Evolutionary conservation across 2,888 invertebrate genomes (phyloP).

Genomic region (Lithophane socia): DNA sequence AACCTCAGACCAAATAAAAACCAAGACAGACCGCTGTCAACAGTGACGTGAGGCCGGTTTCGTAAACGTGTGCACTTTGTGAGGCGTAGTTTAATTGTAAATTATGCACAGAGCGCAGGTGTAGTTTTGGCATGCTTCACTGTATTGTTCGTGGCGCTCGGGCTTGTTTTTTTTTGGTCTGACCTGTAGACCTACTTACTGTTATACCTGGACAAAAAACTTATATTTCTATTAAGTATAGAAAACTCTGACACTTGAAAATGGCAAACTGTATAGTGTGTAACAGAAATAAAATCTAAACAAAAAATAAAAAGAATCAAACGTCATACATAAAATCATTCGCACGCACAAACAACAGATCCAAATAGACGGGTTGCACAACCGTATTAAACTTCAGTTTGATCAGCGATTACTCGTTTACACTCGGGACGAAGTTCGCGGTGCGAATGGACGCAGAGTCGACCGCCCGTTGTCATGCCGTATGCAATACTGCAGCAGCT

Average conservation of each 20-base stretch:
- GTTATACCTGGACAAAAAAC: no score
- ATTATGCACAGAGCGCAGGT: no score
- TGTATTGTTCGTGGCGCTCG: no score
- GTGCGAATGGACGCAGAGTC: conserved; percentile 68
- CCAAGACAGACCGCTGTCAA: no score
- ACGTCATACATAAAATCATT: conserved; percentile 63
- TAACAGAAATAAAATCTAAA: conserved; percentile 44
- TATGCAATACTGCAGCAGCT: conserved; percentile 82
- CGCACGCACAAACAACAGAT: conserved; percentile 60
- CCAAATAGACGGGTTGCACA: conserved; percentile 62
- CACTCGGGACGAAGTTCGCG: conserved; percentile 56
- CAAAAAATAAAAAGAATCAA: conserved; percentile 29
- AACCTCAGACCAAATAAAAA: no score
- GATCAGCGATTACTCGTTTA: conserved; percentile 52
- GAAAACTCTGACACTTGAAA: conserved; percentile 46
- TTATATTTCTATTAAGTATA: neutral
- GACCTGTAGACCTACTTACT: no score
- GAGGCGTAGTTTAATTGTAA: no score
- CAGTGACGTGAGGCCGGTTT: no score
- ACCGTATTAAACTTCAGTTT: conserved; percentile 59
- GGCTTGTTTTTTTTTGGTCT: no score
- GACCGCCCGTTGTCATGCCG: conserved; percentile 77
- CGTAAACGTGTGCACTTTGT: no score
- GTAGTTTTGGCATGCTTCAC: no score
- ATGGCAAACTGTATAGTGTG: conserved; percentile 18